These are phyloP conservation scores for Chironomus riparius DNA, from an alignment of 2,888 invertebrate genomes.

Conservation along the genomic window DNA sequence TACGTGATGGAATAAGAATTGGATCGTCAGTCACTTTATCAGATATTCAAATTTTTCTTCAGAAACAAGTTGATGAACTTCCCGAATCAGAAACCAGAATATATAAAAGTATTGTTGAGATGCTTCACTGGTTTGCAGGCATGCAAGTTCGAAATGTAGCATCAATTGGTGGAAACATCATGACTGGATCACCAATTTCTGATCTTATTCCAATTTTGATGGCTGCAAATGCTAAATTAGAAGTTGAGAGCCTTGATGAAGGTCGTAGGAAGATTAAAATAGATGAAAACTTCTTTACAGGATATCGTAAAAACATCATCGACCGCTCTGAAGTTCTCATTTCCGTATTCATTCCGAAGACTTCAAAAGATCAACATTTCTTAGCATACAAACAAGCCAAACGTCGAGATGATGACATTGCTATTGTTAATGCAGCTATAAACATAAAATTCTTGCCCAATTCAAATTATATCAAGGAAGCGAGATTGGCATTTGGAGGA, in stretches of 20 bases:
- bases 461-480: constrained; percentile 48
- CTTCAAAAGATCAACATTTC: constrained; percentile 60
- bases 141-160: constrained; percentile 92
- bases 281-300: constrained; percentile 73
- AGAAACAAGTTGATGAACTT: no score
- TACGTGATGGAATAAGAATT: constrained; percentile 52
- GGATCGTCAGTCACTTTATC: constrained; percentile 73
- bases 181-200: constrained; percentile 93
- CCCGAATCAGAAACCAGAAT: no score
- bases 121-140: constrained; percentile 92
- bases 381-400: constrained; percentile 86
- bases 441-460: constrained; percentile 55
- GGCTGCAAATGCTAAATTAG: constrained; percentile 60
- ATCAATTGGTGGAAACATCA: constrained; percentile 84
- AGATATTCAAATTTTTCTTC: constrained; percentile 53
- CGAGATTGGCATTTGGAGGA: constrained; percentile 75
- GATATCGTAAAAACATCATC: constrained; percentile 71
- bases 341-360: constrained; percentile 71
- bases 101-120: constrained; percentile 51
- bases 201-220: constrained; percentile 89
- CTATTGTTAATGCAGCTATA: constrained; percentile 84
- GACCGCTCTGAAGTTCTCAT: constrained; percentile 67
- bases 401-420: constrained; percentile 88
- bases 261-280: constrained; percentile 55
- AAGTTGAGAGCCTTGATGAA: constrained; percentile 49